Evolutionary conservation across 2,888 invertebrate genomes (phyloP), one percentile per base, ranked within the genome.

Genomic region (Antitype chi): DNA sequence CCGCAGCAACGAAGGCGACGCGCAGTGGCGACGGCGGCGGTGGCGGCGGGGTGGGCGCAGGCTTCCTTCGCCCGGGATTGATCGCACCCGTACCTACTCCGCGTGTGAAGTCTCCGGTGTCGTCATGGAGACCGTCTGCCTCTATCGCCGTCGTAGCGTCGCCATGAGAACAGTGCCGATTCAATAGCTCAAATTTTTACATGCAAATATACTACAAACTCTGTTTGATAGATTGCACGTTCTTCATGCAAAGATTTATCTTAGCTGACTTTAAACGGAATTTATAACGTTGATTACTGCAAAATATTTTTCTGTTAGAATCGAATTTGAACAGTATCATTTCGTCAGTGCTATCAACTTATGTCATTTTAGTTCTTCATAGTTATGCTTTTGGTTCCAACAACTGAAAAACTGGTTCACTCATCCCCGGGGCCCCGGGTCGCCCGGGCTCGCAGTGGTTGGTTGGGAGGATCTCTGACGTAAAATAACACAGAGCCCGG

Each of bases 121-220:
- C 92, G 94, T 89, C 95, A 96, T 96, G 94, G 94, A 92, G 91
- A 96, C 96, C 94, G 95, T 91, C 95, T 92, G 90, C 91, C 91
- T 91, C 91, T 92, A 91, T 91, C 91, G 93, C 93, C 94, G 94
- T 88, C 94, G 89, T 88, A 86, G 73, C 86, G 90, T 82, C 90
- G 90, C 90, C 89, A 86, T 87, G 68, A 87, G 71, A 80, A 86
- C 77, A 74, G 67, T 70, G 69, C 74, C 59, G 70, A 81, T 79
- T 70, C 71, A 72, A 79, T 81, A 77, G 49, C 67, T 71, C 73
- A 67, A 74, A 70, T 74, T 66, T 67, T 59, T 20, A 69, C 53
- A 77, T 79, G 63, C 53, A 72, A 83, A 81, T 64, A 67, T 70
- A 17, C 23, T 32, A n/a, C 8, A 32, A 76, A 53, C 43, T 57